These are phyloP conservation scores for Heloderma charlesbogerti DNA, from an alignment of 2,113 vertebrate genomes.

Conservation along the genomic window DNA sequence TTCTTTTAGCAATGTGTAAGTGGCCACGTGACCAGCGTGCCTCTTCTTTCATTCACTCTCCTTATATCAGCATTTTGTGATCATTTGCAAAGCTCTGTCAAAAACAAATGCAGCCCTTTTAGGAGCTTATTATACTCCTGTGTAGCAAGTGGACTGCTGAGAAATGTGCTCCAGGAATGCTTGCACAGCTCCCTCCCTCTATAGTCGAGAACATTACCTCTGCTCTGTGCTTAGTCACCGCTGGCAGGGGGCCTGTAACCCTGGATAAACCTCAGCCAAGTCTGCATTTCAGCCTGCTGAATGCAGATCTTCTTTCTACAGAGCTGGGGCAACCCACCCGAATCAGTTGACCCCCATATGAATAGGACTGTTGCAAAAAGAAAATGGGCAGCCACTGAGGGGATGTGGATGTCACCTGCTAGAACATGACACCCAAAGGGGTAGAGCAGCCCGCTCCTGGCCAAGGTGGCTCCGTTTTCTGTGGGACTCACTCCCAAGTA, in stretches of 20 bases:
- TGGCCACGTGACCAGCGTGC: no score
- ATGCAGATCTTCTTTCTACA: not conserved
- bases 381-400: not conserved
- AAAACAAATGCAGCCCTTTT: not conserved
- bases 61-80: not conserved
- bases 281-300: not conserved
- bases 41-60: no score
- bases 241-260: slow-evolving; percentile 18
- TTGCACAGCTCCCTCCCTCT: not conserved
- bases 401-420: not conserved
- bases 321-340: not conserved
- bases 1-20: no score
- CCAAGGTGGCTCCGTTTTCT: not conserved
- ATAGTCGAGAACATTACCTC: not conserved
- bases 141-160: slow-evolving; percentile 15
- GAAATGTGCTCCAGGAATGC: slow-evolving; percentile 26
- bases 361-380: not conserved
- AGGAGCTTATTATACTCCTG: slow-evolving; percentile 17
- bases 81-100: not conserved
- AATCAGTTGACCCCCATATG: not conserved
- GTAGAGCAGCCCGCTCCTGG: not conserved
- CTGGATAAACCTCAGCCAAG: slow-evolving; percentile 1
- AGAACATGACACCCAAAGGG: not conserved
- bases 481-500: not conserved
- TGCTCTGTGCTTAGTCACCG: slow-evolving; percentile 22